These are phyloP conservation scores for Incurvaria masculella DNA, from an alignment of 2,888 invertebrate genomes.

Conservation along the genomic window DNA sequence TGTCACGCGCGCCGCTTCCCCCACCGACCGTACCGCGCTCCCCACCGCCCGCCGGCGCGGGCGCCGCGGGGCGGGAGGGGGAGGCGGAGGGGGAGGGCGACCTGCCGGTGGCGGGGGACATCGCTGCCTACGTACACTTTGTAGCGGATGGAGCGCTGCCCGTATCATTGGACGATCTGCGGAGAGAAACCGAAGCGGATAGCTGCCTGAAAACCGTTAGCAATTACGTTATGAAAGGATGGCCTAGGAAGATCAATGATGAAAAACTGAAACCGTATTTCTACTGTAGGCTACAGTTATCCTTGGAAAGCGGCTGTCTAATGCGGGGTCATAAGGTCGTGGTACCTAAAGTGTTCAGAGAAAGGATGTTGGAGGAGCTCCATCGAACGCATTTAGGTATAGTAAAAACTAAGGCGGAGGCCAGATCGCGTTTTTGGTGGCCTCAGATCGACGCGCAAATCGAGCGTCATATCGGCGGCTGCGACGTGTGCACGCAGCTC, in stretches of 20 bases:
- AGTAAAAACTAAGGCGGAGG: conserved; percentile 6
- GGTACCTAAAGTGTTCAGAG: background rate
- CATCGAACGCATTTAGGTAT: too few relatives aligned
- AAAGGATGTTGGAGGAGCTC: background rate
- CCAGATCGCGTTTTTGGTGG: conserved; percentile 6
- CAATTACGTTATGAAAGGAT: conserved; percentile 6
- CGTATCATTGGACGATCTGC: background rate
- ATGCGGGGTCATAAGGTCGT: conserved; percentile 8
- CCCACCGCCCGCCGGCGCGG: too few relatives aligned
- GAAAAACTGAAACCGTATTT: conserved; percentile 6
- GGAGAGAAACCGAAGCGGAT: background rate
- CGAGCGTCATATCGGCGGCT: background rate
- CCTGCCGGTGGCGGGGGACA: background rate
- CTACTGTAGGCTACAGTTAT: conserved; percentile 3
- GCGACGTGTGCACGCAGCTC: conserved; percentile 3
- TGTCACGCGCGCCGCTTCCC: conserved; percentile 9
- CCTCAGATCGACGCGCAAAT: conserved; percentile 4
- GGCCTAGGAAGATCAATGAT: conserved; percentile 3
- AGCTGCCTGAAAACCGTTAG: background rate
- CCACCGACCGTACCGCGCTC: background rate
- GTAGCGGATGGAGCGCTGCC: conserved; percentile 1
- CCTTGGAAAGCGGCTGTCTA: conserved; percentile 2
- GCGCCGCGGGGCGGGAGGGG: too few relatives aligned
- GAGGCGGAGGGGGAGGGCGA: background rate
- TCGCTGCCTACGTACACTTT: conserved; percentile 7